These are phyloP conservation scores for Scaptomyza hsui DNA, from an alignment of 1,140 invertebrate species.

Conservation along the genomic window DNA sequence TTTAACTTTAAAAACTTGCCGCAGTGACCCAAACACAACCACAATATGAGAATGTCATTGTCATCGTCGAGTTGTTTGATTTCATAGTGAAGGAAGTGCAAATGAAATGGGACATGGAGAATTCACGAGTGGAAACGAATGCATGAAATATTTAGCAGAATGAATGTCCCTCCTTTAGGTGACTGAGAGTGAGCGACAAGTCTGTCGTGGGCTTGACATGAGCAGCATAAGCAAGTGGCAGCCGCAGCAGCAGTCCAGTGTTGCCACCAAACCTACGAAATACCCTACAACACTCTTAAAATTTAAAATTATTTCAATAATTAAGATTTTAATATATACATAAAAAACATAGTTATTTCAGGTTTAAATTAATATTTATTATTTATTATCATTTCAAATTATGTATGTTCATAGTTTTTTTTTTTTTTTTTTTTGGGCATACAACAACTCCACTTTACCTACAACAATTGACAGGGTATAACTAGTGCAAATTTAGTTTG, in stretches of 20 bases:
- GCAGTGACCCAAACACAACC: constrained; percentile 7
- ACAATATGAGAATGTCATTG: constrained; percentile 44
- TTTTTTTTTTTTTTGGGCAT: not conserved
- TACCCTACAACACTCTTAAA: constrained; percentile 6
- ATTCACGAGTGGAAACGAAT: constrained; percentile 35
- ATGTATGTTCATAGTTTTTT: too few relatives aligned
- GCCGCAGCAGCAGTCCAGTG: constrained; percentile 1
- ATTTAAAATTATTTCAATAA: too few relatives aligned
- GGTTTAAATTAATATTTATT: too few relatives aligned
- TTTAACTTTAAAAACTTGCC: too few relatives aligned
- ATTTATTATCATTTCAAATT: too few relatives aligned
- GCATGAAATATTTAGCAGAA: constrained; percentile 56
- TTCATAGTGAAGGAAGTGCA: not conserved
- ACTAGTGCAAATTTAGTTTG: constrained; percentile 42
- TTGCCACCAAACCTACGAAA: not conserved
- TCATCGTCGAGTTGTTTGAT: constrained; percentile 45
- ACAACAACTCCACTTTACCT: not conserved
- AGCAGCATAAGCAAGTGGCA: constrained; percentile 31
- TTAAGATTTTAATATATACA: not conserved
- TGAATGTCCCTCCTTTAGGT: constrained; percentile 6
- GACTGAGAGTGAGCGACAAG: constrained; percentile 25
- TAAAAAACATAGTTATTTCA: not conserved
- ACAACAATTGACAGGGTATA: constrained; percentile 9
- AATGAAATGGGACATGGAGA: not conserved
- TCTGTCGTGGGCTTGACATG: constrained; percentile 33